phyloP scores from a whole-genome alignment of 2,113 vertebrate genomes.

The Eupsittula cactorum region DNA sequence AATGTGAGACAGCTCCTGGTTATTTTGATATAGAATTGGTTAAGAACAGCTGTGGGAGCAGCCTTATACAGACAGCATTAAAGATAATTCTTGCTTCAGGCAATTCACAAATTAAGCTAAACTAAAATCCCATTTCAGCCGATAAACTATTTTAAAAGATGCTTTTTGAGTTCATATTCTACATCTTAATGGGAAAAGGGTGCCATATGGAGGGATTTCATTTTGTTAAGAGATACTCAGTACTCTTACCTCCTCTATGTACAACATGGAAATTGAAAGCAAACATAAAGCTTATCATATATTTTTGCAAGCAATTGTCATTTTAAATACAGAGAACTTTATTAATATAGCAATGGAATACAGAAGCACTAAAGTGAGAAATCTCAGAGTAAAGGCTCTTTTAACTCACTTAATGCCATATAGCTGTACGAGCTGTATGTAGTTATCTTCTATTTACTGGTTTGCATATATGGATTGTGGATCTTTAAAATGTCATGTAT shows the following conservation, averaged over 20 bases:
- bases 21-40: constrained; percentile 47
- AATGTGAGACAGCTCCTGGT: constrained; percentile 31
- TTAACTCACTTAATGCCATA: not conserved
- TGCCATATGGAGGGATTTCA: constrained; percentile 43
- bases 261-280: constrained; percentile 2
- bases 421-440: not conserved
- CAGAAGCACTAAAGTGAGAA: not conserved
- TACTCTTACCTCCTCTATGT: not conserved
- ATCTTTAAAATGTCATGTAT: not conserved
- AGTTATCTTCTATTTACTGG: not conserved
- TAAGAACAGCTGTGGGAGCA: constrained; percentile 32
- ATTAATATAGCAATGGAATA: not conserved
- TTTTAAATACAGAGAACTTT: constrained; percentile 51
- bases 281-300: not conserved
- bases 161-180: constrained; percentile 29
- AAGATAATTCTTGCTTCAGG: constrained; percentile 52
- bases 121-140: constrained; percentile 43
- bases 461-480: not conserved
- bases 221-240: constrained; percentile 15
- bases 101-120: constrained; percentile 62
- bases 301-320: constrained; percentile 15
- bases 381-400: not conserved
- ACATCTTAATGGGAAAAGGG: constrained; percentile 26
- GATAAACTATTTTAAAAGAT: constrained; percentile 43
- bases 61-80: constrained; percentile 24